Percentiles rank a stretch among this genome's conserved stretches.
These are phyloP conservation scores for Picus viridis DNA, from an alignment of 2,797 vertebrate species.

Conservation along the genomic window DNA sequence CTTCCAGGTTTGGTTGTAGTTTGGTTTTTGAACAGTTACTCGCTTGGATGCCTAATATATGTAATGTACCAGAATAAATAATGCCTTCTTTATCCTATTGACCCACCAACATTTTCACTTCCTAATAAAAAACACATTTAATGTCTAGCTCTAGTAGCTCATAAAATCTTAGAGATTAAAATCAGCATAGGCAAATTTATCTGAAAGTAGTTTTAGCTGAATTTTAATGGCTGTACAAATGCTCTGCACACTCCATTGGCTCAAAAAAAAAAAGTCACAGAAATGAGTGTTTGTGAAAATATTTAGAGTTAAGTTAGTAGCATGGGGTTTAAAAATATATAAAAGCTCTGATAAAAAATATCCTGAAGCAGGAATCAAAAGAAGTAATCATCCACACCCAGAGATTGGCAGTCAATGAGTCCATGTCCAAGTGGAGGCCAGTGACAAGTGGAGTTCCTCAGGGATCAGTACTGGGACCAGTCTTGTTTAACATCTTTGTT, in stretches of 20 bases:
- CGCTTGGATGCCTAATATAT: not conserved
- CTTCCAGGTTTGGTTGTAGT: not conserved
- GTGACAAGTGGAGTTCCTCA: too few species aligned
- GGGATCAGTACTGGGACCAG: too few species aligned
- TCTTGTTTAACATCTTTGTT: too few species aligned
- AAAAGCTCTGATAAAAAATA: not conserved
- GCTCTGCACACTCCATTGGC: not conserved
- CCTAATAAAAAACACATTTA: not conserved
- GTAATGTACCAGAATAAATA: not conserved
- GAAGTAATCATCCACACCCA: not conserved
- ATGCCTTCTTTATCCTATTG: not conserved
- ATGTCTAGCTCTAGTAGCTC: not conserved
- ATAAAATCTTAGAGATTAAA: not conserved
- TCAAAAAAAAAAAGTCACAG: not conserved
- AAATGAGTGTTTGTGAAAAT: not conserved
- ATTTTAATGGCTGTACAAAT: not conserved
- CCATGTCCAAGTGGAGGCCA: too few species aligned
- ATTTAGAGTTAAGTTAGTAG: not conserved
- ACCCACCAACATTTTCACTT: not conserved
- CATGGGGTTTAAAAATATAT: not conserved
- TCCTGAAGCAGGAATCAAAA: not conserved
- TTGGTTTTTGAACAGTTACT: not conserved
- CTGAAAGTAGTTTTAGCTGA: not conserved
- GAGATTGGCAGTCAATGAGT: too few species aligned
- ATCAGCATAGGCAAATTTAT: not conserved